Evolutionary conservation across 2,888 invertebrate genomes (phyloP).

Genomic region (Synergus japonicus): DNA sequence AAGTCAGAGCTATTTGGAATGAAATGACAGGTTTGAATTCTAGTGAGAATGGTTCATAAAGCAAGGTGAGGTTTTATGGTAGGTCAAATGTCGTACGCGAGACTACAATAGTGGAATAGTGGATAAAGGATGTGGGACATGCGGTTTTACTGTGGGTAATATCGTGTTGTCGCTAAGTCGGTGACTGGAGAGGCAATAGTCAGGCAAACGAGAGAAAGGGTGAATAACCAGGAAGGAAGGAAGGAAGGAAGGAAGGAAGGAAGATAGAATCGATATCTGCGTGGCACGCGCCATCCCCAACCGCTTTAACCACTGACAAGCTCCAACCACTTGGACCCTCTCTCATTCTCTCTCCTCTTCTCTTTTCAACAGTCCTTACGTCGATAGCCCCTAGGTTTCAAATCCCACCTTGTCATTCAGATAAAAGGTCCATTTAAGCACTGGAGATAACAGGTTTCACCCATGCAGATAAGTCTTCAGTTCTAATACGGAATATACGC

Average conservation of each 20-base stretch:
- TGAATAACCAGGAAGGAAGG: constrained; percentile 47
- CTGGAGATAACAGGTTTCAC: constrained; percentile 11
- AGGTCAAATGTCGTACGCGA: constrained; percentile 6
- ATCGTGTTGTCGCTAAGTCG: constrained; percentile 48
- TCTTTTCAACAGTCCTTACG: constrained; percentile 58
- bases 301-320: constrained; percentile 46
- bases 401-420: constrained; percentile 29
- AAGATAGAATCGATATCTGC: constrained; percentile 60
- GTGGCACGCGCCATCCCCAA: constrained; percentile 61
- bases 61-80: constrained; percentile 20
- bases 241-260: constrained; percentile 53
- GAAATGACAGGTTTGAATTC: background rate
- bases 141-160: constrained; percentile 46
- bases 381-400: constrained; percentile 59
- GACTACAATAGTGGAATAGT: constrained; percentile 39
- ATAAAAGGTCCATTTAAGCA: constrained; percentile 23
- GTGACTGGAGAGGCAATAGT: constrained; percentile 52
- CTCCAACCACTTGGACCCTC: constrained; percentile 61
- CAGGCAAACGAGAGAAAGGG: constrained; percentile 42
- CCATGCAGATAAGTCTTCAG: background rate
- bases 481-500: background rate
- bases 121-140: constrained; percentile 33
- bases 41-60: constrained; percentile 30
- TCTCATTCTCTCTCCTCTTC: constrained; percentile 64
- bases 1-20: too few species aligned